Evolutionary conservation across 1,140 invertebrate species (phyloP).

Genomic region (Agraylea sexmaculata): DNA sequence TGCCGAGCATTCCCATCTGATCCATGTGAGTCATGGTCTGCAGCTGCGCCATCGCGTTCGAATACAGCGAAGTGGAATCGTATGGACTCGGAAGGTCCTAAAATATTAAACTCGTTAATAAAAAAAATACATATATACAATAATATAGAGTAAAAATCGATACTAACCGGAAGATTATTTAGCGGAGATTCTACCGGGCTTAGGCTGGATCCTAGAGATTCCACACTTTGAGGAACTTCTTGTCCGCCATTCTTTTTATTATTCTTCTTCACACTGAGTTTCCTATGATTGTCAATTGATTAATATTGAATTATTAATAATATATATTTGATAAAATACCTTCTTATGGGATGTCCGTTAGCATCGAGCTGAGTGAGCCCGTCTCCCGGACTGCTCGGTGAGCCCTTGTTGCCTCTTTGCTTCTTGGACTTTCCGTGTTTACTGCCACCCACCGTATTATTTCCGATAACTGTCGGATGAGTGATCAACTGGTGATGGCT

Average conservation of each 20-base stretch:
- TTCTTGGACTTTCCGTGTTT: slow-evolving; percentile 62
- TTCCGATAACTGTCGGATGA: slow-evolving; percentile 64
- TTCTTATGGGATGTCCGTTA: slow-evolving; percentile 33
- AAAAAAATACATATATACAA: slow-evolving; percentile 2
- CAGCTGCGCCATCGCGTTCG: slow-evolving; percentile 57
- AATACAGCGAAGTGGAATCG: slow-evolving; percentile 65
- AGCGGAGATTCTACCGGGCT: slow-evolving; percentile 52
- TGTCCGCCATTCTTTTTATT: slow-evolving; percentile 41
- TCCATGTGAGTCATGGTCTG: slow-evolving; percentile 39
- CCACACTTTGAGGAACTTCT: slow-evolving; percentile 55
- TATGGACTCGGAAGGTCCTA: slow-evolving; percentile 59
- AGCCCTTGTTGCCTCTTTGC: slow-evolving; percentile 44
- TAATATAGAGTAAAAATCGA: no score
- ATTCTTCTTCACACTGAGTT: slow-evolving; percentile 66
- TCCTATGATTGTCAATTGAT: no score
- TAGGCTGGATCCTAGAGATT: slow-evolving; percentile 44
- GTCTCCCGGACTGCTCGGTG: slow-evolving; percentile 36
- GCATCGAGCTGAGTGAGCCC: slow-evolving; percentile 22
- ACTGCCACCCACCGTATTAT: slow-evolving; percentile 37
- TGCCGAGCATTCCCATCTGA: slow-evolving; percentile 40
- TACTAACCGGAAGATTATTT: slow-evolving; percentile 43
- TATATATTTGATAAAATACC: slow-evolving; percentile 8
- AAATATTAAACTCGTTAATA: slow-evolving; percentile 3
- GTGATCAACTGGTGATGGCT: slow-evolving; percentile 66
- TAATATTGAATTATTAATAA: neutral